Percentiles rank a stretch among this genome's conserved stretches.
phyloP scores from a whole-genome alignment of 64 coral and sea anemone genomes.

The Porites australiensis region DNA sequence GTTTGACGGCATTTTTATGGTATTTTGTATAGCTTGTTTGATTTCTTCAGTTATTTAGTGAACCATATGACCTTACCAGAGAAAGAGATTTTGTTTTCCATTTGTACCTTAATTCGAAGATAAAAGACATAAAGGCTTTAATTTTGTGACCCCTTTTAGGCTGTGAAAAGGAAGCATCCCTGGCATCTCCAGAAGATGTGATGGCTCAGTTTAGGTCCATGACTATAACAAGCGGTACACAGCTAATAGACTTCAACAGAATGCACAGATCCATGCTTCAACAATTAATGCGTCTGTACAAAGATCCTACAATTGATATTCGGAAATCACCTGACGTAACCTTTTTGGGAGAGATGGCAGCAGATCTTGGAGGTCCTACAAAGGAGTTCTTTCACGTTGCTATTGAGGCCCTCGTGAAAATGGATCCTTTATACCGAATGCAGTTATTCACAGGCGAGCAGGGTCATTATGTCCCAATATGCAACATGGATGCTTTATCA shows the following conservation, averaged over 20 bases:
- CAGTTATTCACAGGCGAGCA: slow-evolving; percentile 35
- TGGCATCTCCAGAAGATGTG: slow-evolving; percentile 12
- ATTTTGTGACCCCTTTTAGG: slow-evolving; percentile 13
- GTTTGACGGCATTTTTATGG: slow-evolving; percentile 1
- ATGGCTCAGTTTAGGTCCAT: slow-evolving; percentile 12
- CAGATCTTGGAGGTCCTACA: slow-evolving; percentile 74
- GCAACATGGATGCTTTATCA: slow-evolving; percentile 38
- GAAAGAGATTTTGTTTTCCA: slow-evolving; percentile 13
- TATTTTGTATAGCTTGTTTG: slow-evolving; percentile 6
- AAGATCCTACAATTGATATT: slow-evolving; percentile 70
- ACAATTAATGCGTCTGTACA: slow-evolving; percentile 73
- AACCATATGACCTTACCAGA: slow-evolving; percentile 13
- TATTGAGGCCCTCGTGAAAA: slow-evolving; percentile 34
- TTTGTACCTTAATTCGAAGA: slow-evolving; percentile 13
- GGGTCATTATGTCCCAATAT: slow-evolving; percentile 30
- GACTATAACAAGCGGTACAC: slow-evolving; percentile 42
- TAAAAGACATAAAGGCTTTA: slow-evolving; percentile 14
- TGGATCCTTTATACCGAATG: slow-evolving; percentile 59
- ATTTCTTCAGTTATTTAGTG: not conserved
- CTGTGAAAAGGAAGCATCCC: not conserved
- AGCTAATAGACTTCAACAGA: slow-evolving; percentile 65
- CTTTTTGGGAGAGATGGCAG: slow-evolving; percentile 69
- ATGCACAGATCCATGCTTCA: slow-evolving; percentile 68
- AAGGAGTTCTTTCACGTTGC: slow-evolving; percentile 75
- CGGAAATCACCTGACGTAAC: slow-evolving; percentile 47